These are phyloP conservation scores for Cherax quadricarinatus DNA, from an alignment of 1,140 invertebrate genomes.

Conservation along the genomic window DNA sequence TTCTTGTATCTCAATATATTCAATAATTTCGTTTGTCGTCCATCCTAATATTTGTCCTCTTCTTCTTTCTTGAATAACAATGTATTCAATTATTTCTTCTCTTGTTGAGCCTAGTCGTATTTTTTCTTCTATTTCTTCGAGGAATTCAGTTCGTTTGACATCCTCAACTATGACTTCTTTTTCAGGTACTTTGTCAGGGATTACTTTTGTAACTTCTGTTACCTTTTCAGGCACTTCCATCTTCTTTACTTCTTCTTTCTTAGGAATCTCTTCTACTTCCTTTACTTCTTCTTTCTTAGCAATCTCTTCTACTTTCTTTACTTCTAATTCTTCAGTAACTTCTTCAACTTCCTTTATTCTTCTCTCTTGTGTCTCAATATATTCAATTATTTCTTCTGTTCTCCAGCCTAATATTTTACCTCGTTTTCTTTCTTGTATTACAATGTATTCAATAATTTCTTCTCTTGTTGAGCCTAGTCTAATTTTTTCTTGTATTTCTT, in stretches of 20 bases:
- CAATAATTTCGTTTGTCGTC: constrained; percentile 1
- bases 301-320: background rate
- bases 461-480: background rate
- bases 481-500: background rate
- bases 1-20: background rate
- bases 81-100: constrained; percentile 6
- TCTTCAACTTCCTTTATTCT: no score
- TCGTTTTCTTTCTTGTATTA: no score
- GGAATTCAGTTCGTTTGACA: background rate
- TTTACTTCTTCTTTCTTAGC: background rate
- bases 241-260: constrained; percentile 4
- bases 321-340: background rate
- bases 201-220: background rate
- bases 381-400: no score
- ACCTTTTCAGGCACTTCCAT: background rate
- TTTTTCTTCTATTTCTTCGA: background rate
- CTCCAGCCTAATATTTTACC: no score
- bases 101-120: background rate
- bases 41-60: background rate
- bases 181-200: background rate
- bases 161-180: background rate
- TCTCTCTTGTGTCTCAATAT: no score
- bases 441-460: no score
- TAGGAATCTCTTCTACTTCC: background rate
- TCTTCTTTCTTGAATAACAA: background rate